Conservation (phyloP, 2,888 invertebrate genomes). For the Agrochola macilenta region DNA sequence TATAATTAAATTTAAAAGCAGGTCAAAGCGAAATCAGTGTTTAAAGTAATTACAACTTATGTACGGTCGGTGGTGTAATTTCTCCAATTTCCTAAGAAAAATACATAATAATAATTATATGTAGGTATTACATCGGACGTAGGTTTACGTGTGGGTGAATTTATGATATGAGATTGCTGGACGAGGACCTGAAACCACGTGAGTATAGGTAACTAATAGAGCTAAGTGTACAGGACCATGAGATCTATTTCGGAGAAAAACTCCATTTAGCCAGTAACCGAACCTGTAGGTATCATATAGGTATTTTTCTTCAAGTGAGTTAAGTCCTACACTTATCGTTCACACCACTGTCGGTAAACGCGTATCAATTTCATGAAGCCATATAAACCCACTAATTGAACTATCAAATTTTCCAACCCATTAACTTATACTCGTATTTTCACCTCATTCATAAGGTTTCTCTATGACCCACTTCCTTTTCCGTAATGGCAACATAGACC, state of each 20-base stretch:
- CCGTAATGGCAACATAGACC: slow-evolving; percentile 18
- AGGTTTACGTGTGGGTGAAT: too few relatives aligned
- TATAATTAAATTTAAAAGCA: background rate
- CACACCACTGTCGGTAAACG: slow-evolving; percentile 1
- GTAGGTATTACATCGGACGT: too few relatives aligned
- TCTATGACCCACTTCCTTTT: slow-evolving; percentile 41
- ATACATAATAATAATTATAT: too few relatives aligned
- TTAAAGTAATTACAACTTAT: background rate
- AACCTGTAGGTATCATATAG: too few relatives aligned
- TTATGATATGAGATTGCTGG: background rate
- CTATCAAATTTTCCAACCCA: slow-evolving; percentile 60
- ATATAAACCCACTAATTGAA: slow-evolving; percentile 49
- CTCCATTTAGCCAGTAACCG: too few relatives aligned
- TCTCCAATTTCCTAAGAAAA: background rate
- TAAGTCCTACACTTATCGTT: slow-evolving; percentile 10
- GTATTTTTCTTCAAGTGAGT: background rate
- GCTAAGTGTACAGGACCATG: too few relatives aligned
- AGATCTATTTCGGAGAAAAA: too few relatives aligned
- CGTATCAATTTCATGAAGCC: slow-evolving; percentile 61
- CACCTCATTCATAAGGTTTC: slow-evolving; percentile 55
- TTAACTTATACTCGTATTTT: slow-evolving; percentile 60
- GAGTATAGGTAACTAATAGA: too few relatives aligned
- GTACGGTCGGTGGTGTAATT: background rate
- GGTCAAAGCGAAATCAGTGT: background rate
- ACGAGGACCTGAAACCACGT: too few relatives aligned